phyloP scores from a whole-genome alignment of 2,113 vertebrate species.

The Cryptomyrus ogoouensis region DNA sequence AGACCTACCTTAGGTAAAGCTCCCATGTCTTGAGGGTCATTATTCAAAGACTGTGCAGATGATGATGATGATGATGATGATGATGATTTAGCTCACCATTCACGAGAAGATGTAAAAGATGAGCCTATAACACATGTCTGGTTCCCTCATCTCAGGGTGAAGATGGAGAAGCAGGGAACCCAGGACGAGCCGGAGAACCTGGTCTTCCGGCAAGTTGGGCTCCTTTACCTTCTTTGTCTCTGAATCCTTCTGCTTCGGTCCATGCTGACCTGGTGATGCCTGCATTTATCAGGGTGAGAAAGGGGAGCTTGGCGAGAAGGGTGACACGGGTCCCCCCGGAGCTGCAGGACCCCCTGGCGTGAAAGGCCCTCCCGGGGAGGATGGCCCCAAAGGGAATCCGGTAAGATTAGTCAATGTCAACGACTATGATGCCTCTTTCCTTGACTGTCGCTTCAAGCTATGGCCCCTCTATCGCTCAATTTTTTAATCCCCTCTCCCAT shows the following conservation, averaged over 20 bases:
- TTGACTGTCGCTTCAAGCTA: not conserved
- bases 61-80: not conserved
- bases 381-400: slow-evolving; percentile 77
- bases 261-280: not conserved
- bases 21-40: not conserved
- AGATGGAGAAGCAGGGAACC: slow-evolving; percentile 76
- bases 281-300: slow-evolving; percentile 63
- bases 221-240: not conserved
- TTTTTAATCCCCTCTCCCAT: not conserved
- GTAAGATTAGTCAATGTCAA: slow-evolving; percentile 53
- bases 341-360: slow-evolving; percentile 75
- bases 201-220: slow-evolving; percentile 68
- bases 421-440: not conserved
- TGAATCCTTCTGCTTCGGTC: not conserved
- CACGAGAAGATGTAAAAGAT: not conserved
- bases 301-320: slow-evolving; percentile 82
- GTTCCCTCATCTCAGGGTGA: slow-evolving; percentile 67
- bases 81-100: not conserved
- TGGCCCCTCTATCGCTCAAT: not conserved
- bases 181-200: slow-evolving; percentile 63
- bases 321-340: slow-evolving; percentile 72
- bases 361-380: slow-evolving; percentile 79
- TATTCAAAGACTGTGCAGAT: not conserved
- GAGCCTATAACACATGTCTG: not conserved
- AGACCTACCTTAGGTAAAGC: not conserved